Evolutionary conservation across 2,113 vertebrate species (phyloP).

Genomic region (Bambusicola thoracicus): DNA sequence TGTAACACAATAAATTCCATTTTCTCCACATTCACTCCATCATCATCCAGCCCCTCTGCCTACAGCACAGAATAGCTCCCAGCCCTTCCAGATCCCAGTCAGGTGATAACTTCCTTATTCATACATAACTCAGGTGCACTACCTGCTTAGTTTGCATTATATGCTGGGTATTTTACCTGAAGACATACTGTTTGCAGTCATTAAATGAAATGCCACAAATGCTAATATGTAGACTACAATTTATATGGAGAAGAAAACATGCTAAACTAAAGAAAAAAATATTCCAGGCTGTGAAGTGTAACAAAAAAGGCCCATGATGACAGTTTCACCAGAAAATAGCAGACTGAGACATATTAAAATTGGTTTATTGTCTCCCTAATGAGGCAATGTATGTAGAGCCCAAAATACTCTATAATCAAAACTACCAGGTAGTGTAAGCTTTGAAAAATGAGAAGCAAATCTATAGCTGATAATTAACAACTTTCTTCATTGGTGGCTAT

Average conservation of each 20-base stretch:
- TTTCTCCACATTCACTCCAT: background rate
- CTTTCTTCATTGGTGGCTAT: conserved; percentile 9
- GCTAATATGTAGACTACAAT: conserved; percentile 14
- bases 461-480: conserved; percentile 54
- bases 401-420: conserved; percentile 63
- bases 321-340: conserved; percentile 65
- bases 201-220: conserved; percentile 37
- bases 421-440: conserved; percentile 40
- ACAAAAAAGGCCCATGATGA: conserved; percentile 70
- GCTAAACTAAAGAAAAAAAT: conserved; percentile 55
- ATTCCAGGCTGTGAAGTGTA: conserved; percentile 62
- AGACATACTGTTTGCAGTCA: background rate
- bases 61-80: background rate
- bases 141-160: background rate
- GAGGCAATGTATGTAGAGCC: conserved; percentile 60
- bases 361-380: conserved; percentile 70
- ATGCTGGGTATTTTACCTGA: conserved; percentile 6
- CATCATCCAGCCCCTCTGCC: background rate
- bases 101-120: background rate
- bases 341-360: conserved; percentile 66
- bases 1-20: background rate
- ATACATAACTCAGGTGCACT: background rate
- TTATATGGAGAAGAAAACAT: conserved; percentile 2
- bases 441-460: conserved; percentile 33
- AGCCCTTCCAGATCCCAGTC: background rate